Conservation (phyloP, 2,888 invertebrate species). For the Torymus aiolomorphi region DNA sequence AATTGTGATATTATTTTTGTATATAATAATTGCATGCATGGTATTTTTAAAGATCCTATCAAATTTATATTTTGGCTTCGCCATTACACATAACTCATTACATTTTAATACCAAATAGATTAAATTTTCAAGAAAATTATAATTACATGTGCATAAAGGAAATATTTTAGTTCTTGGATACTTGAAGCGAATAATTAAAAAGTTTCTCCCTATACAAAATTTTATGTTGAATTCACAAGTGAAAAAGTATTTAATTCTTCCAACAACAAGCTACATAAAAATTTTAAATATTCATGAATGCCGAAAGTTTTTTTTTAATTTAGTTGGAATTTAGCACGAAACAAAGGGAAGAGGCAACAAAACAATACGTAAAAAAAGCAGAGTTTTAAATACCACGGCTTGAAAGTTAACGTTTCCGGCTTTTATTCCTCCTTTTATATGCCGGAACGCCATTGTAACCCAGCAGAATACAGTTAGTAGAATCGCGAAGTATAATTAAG, state of each 20-base stretch:
- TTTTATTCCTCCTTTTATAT: constrained; percentile 11
- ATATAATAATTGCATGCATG: too few species aligned
- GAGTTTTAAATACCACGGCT: constrained; percentile 18
- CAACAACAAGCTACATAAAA: neutral
- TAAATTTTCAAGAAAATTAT: too few species aligned
- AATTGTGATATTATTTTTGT: too few species aligned
- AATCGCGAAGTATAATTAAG: constrained; percentile 26
- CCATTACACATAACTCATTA: too few species aligned
- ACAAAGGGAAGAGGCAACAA: neutral
- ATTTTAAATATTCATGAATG: neutral
- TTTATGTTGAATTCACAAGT: too few species aligned
- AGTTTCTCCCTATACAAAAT: too few species aligned
- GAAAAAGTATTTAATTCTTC: neutral
- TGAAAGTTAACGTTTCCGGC: constrained; percentile 26
- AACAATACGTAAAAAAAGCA: neutral
- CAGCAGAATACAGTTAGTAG: constrained; percentile 4
- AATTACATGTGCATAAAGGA: too few species aligned
- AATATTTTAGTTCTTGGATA: too few species aligned
- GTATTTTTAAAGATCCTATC: too few species aligned
- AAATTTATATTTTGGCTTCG: too few species aligned
- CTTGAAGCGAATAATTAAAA: too few species aligned
- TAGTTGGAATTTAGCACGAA: neutral
- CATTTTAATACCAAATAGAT: too few species aligned
- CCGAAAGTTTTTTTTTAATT: neutral
- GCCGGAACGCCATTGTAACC: neutral